Percentiles rank a stretch among this genome's conserved stretches.
These are phyloP conservation scores for Drosophila multiciliata DNA, from an alignment of 2,888 invertebrate genomes.

Conservation along the genomic window DNA sequence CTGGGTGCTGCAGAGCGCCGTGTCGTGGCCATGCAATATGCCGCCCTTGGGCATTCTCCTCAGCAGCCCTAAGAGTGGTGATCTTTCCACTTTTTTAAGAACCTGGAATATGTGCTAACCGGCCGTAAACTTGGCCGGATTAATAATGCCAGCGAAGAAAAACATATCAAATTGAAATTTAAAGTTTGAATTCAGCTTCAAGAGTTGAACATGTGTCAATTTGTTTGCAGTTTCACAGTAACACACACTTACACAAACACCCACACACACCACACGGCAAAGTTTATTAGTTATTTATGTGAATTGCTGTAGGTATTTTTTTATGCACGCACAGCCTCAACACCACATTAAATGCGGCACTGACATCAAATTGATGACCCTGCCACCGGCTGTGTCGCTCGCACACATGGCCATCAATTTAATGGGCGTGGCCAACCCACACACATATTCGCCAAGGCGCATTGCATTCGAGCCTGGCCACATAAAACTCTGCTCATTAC, in stretches of 20 bases:
- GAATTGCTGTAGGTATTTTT: conserved; percentile 33
- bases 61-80: conserved; percentile 89
- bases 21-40: conserved; percentile 89
- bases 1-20: conserved; percentile 87
- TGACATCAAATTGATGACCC: conserved; percentile 74
- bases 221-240: conserved; percentile 47
- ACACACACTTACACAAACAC: conserved; percentile 29
- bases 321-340: conserved; percentile 60
- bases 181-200: neutral
- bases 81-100: conserved; percentile 86
- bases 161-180: neutral
- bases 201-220: conserved; percentile 32
- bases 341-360: conserved; percentile 67
- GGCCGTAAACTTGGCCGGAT: conserved; percentile 87
- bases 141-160: conserved; percentile 83
- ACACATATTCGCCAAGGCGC: conserved; percentile 50
- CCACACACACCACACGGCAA: conserved; percentile 3
- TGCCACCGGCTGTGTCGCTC: conserved; percentile 53
- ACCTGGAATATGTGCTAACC: conserved; percentile 88
- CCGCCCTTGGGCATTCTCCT: conserved; percentile 91
- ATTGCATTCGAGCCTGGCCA: conserved; percentile 53
- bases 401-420: conserved; percentile 65
- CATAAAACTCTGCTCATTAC: conserved; percentile 75
- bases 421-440: conserved; percentile 41
- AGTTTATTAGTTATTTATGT: conserved; percentile 76